phyloP scores from a whole-genome alignment of 2,797 vertebrate genomes.

The Prionace glauca region DNA sequence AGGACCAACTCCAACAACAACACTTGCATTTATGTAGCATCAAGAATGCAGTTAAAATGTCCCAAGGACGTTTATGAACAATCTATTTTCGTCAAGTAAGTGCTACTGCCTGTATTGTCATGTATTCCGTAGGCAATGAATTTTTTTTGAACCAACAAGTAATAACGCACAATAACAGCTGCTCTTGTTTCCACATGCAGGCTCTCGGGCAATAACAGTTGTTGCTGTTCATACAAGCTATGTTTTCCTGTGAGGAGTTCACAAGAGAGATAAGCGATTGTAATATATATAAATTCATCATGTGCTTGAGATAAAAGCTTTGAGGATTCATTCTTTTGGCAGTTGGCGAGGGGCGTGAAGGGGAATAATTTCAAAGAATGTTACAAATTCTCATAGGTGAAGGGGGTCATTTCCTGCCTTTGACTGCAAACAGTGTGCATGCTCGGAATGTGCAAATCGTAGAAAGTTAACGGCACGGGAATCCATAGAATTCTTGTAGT shows the following conservation, averaged over 20 bases:
- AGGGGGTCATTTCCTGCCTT: not conserved
- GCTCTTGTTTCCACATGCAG: not conserved
- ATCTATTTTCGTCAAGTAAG: not conserved
- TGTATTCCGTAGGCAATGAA: not conserved
- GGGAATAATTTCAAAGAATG: not conserved
- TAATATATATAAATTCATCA: not conserved
- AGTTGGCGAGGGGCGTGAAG: not conserved
- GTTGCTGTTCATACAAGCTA: not conserved
- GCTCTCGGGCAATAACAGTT: not conserved
- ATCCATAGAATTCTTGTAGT: too few species aligned
- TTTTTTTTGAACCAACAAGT: not conserved
- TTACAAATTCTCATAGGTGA: not conserved
- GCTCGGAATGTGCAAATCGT: not conserved
- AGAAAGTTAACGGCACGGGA: too few species aligned
- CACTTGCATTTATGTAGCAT: not conserved
- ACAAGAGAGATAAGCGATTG: not conserved
- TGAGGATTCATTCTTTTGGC: not conserved
- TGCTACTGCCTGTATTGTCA: too few species aligned
- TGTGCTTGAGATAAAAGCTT: not conserved
- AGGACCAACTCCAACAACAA: not conserved
- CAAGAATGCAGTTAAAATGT: not conserved
- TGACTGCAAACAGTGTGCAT: too few species aligned
- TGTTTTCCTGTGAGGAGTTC: not conserved
- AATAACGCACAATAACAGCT: not conserved
- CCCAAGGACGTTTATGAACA: not conserved